These are phyloP conservation scores for Tyrannus savana DNA, from an alignment of 2,113 vertebrate species.

Conservation along the genomic window DNA sequence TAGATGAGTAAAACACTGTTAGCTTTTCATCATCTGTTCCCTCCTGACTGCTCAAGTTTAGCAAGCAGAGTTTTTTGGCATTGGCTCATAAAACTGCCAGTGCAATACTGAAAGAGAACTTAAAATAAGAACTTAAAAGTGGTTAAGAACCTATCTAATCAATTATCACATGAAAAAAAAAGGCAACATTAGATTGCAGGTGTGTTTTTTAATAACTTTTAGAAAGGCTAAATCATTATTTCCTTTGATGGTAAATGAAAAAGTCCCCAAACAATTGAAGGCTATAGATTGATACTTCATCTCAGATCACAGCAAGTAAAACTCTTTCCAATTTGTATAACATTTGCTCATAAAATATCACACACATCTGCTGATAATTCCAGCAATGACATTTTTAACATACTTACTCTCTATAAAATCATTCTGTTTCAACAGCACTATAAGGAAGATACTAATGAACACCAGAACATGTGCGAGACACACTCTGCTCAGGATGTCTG, in stretches of 20 bases:
- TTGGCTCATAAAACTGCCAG: slow-evolving; percentile 4
- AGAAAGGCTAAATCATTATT: background rate
- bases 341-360: background rate
- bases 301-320: background rate
- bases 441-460: background rate
- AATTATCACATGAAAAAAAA: background rate
- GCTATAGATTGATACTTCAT: background rate
- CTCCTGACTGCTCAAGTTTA: slow-evolving; percentile 43
- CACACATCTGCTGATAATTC: background rate
- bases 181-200: background rate
- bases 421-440: background rate
- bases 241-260: background rate
- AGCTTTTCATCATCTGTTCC: slow-evolving; percentile 56
- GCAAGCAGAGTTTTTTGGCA: slow-evolving; percentile 17
- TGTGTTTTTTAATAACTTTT: background rate
- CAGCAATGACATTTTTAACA: background rate
- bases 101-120: slow-evolving; percentile 13
- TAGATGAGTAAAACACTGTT: slow-evolving; percentile 56
- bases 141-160: slow-evolving; percentile 1
- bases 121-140: background rate
- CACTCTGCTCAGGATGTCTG: background rate
- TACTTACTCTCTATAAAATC: background rate
- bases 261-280: background rate
- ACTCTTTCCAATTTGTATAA: background rate
- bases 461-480: background rate